phyloP scores from a whole-genome alignment of 1,140 invertebrate genomes.

The Pogonognathellus flavescens region DNA sequence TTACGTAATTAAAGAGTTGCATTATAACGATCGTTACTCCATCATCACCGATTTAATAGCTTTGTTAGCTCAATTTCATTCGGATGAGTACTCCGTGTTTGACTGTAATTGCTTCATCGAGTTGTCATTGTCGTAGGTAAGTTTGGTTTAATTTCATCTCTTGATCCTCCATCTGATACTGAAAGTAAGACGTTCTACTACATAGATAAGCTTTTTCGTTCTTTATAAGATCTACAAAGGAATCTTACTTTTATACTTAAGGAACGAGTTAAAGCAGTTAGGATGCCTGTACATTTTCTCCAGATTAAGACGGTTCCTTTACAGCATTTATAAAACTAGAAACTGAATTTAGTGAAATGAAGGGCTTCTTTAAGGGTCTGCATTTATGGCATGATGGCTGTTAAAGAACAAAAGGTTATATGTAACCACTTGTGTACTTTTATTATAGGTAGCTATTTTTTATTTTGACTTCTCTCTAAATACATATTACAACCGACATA shows the following conservation, averaged over 20 bases:
- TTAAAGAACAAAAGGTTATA: not conserved
- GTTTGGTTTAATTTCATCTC: not conserved
- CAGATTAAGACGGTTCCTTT: not conserved
- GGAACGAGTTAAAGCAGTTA: no score
- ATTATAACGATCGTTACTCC: no score
- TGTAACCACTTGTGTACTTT: no score
- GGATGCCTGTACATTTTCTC: no score
- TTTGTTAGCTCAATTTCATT: no score
- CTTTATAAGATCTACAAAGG: not conserved
- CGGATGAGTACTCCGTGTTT: not conserved
- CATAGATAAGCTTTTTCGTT: not conserved
- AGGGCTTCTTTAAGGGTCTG: not conserved
- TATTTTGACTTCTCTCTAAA: not conserved
- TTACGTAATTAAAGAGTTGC: no score
- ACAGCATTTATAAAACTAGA: not conserved
- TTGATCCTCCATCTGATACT: conserved; percentile 30
- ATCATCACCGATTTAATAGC: no score
- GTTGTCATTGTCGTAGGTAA: conserved; percentile 32
- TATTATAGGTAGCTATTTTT: no score
- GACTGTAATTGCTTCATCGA: not conserved
- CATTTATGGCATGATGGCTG: not conserved
- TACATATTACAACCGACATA: conserved; percentile 6
- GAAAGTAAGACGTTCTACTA: conserved; percentile 5
- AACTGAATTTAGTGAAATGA: not conserved
- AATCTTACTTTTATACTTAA: conserved; percentile 2